Evolutionary conservation across 2,888 invertebrate genomes (phyloP).

Genomic region (Drosophila subquinaria): DNA sequence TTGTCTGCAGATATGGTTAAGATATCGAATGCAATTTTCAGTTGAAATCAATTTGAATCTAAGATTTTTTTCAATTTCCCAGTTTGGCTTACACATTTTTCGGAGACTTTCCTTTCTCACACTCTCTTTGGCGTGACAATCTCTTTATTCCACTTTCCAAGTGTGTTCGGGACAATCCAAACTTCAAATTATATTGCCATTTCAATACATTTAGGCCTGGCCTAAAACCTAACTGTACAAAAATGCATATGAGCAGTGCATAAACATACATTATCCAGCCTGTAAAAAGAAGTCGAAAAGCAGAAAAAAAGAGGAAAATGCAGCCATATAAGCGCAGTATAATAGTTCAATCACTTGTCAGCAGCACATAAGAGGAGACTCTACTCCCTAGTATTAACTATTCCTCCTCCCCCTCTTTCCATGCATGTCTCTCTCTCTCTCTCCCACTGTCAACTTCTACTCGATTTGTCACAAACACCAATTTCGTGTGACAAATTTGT

Average conservation of each 20-base stretch:
- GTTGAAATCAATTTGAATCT: background rate
- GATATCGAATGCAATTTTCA: background rate
- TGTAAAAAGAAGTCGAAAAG: background rate
- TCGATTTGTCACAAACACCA: slow-evolving; percentile 81
- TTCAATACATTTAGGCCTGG: slow-evolving; percentile 27
- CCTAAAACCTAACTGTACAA: slow-evolving; percentile 64
- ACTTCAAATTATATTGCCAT: slow-evolving; percentile 44
- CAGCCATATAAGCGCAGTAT: slow-evolving; percentile 59
- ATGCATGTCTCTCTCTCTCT: background rate
- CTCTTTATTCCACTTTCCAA: slow-evolving; percentile 7
- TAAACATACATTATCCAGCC: slow-evolving; percentile 58
- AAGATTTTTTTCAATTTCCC: background rate
- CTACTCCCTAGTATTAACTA: background rate
- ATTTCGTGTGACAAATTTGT: slow-evolving; percentile 82
- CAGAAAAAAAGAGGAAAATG: slow-evolving; percentile 21
- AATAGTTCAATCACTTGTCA: slow-evolving; percentile 80
- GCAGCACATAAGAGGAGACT: slow-evolving; percentile 49
- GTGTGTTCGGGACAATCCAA: slow-evolving; percentile 19
- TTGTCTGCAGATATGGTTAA: no score
- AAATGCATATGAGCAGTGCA: slow-evolving; percentile 66
- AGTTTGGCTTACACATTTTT: background rate
- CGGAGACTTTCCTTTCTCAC: slow-evolving; percentile 40
- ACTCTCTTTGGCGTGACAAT: slow-evolving; percentile 20
- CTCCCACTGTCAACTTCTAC: slow-evolving; percentile 30
- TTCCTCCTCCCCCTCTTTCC: background rate